Base-by-base conservation (phyloP, 2,888 invertebrate genomes). In the Galerucella pusilla region DNA sequence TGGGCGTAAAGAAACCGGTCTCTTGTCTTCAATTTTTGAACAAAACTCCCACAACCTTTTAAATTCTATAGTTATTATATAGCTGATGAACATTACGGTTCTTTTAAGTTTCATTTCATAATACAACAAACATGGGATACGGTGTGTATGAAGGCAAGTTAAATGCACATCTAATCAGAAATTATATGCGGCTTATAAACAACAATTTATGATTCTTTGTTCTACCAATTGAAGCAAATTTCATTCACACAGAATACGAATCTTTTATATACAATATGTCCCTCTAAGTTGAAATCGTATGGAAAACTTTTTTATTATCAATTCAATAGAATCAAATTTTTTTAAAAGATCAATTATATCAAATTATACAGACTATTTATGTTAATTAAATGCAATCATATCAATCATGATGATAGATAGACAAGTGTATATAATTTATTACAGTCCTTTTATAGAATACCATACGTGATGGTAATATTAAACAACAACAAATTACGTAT, bases 1-100 rank as follows among this genome's bases (percentile, higher is more conserved):
- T 77, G 59, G 77, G 77, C 75, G 77, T 75, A 42, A 72, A 77
- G 59, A 77, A 77, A 77, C 77, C 74, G 77, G 74, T 42, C 12
- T 28, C 25, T 28, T 28, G 61, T 64, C 16, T 42, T 64, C 64
- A 45, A 42, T 35, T 57, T 71, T 57, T 65, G 35, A 71, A 71
- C 12, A 65, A 61, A 35, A 65, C 64, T 42, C 63, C 63, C n/a
- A 63, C 63, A 0, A 3, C 57, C 20, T 20, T 57, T 57, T 57
- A n/a, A 52, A 14, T 52, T 52, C n/a, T 52, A 49, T 49, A 49
- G n/a, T 54, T 54, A 14, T 54, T 16, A n/a, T 16, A 16, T 54
- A 9, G 6, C n/a, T 14, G 49, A 54, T 54, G 6, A 54, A 54
- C 54, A 54, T 9, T 9, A 54, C 5, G 54, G 54, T 54, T 11